phyloP scores from a whole-genome alignment of 2,888 invertebrate species.

The Bimastos eiseni region DNA sequence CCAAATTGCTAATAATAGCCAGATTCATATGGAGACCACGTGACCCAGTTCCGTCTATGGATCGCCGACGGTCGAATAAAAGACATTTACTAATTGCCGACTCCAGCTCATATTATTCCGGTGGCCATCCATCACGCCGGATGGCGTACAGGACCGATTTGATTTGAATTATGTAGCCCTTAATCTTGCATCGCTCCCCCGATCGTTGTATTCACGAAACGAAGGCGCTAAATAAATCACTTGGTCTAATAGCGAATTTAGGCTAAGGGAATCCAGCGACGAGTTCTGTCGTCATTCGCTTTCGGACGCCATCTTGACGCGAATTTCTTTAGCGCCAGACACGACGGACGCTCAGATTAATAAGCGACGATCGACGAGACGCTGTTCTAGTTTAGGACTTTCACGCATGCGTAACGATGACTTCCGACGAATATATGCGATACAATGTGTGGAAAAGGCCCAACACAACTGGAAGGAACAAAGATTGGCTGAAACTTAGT shows the following conservation, averaged over 20 bases:
- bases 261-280: background rate
- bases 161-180: conserved; percentile 27
- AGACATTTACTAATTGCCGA: conserved; percentile 22
- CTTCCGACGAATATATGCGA: background rate
- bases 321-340: background rate
- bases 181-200: background rate
- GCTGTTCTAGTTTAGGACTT: background rate
- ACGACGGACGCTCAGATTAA: background rate
- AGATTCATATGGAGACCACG: background rate
- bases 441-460: background rate
- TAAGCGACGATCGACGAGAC: background rate
- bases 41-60: background rate
- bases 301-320: conserved; percentile 6
- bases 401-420: background rate
- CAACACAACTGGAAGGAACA: too few relatives aligned
- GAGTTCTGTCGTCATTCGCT: background rate
- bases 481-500: background rate
- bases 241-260: conserved; percentile 5
- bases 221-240: conserved; percentile 14
- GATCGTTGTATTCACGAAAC: background rate
- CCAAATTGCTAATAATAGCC: background rate
- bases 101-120: conserved; percentile 8
- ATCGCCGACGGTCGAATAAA: background rate
- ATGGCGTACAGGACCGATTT: conserved; percentile 17
- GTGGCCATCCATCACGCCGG: conserved; percentile 10